Evolutionary conservation across 2,113 vertebrate species (phyloP), one percentile per base, ranked within the genome.

Genomic region (Orcinus orca): DNA sequence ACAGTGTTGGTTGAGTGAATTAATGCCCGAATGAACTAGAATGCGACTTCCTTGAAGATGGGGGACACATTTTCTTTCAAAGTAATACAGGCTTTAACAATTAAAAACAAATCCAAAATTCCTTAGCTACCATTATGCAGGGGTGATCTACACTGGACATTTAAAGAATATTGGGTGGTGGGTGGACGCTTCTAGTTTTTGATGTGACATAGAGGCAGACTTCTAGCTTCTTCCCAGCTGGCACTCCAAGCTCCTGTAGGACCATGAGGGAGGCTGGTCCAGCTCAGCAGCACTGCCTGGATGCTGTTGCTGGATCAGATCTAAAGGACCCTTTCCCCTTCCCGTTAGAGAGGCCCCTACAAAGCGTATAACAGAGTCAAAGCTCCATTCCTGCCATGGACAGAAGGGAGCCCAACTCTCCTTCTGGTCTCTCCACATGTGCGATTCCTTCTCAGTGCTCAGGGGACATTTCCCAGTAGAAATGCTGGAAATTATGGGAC

Each of bases 81-180:
- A n/a, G 33, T 25, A 11, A 36, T 2, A 20, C 6, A 68, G 23
- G 31, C 26, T 63, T 4, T 3, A 81, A 44, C 36, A 26, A 10
- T 8, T 6, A 13, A 21, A 80, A 44, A 47, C 8, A 6, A 0
- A 53, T 4, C 31, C 33, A 6, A 14, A 20, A 5, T 12, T 20
- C 67, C 17, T 47, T 5, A 33, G 29, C n/a, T 2, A 3, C 26
- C 23, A 7, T 8, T 53, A 26, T 0, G 1, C 63, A 50, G 6
- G n/a, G 68, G 0, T 5, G 25, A 29, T 14, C 5, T 1, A 13
- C 41, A 6, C 0, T 0, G 1, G 33, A 50, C 23, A 14, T 4
- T 14, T 58, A 47, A 50, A 86, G 82, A 2, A 6, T 21, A 50
- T 0, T 68, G 3, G 25, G n/a, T 3, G 2, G 18, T 60, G 58